These are phyloP conservation scores for Drosophila nr. perissopoda DNA, from an alignment of 2,888 invertebrate genomes.

Conservation along the genomic window DNA sequence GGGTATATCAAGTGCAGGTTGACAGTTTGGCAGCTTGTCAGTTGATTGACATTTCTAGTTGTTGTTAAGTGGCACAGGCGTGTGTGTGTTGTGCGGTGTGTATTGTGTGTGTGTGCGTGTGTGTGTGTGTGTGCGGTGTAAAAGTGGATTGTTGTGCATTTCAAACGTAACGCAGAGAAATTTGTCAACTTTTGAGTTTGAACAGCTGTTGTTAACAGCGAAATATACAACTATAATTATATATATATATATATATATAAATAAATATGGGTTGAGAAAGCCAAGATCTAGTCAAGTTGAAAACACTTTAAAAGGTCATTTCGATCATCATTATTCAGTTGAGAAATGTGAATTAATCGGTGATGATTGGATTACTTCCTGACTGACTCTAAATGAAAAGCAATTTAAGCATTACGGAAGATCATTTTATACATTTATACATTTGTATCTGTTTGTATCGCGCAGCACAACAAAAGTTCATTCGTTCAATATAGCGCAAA, in stretches of 20 bases:
- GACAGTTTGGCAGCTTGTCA: slow-evolving; percentile 74
- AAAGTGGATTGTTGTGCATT: slow-evolving; percentile 12
- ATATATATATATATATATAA: neutral
- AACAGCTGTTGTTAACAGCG: slow-evolving; percentile 22
- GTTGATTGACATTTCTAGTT: slow-evolving; percentile 80
- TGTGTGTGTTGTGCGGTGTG: slow-evolving; percentile 8
- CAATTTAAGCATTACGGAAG: slow-evolving; percentile 57
- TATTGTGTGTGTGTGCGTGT: slow-evolving; percentile 18
- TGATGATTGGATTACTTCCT: slow-evolving; percentile 39
- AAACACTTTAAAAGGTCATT: slow-evolving; percentile 64
- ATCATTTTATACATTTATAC: slow-evolving; percentile 2
- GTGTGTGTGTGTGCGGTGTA: slow-evolving; percentile 33
- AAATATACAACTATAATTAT: neutral
- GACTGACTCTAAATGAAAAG: slow-evolving; percentile 30
- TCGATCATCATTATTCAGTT: slow-evolving; percentile 19
- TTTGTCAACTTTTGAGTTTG: slow-evolving; percentile 45
- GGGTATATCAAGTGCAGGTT: slow-evolving; percentile 66
- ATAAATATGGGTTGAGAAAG: neutral
- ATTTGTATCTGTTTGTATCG: slow-evolving; percentile 1
- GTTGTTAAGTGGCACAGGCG: slow-evolving; percentile 74
- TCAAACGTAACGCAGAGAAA: slow-evolving; percentile 35
- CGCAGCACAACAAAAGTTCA: slow-evolving; percentile 19
- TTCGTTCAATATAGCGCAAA: slow-evolving; percentile 65
- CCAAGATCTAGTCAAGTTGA: slow-evolving; percentile 40
- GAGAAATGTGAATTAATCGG: slow-evolving; percentile 21